Evolutionary conservation across 2,797 vertebrate genomes (phyloP).

Genomic region (Propithecus perrieri): DNA sequence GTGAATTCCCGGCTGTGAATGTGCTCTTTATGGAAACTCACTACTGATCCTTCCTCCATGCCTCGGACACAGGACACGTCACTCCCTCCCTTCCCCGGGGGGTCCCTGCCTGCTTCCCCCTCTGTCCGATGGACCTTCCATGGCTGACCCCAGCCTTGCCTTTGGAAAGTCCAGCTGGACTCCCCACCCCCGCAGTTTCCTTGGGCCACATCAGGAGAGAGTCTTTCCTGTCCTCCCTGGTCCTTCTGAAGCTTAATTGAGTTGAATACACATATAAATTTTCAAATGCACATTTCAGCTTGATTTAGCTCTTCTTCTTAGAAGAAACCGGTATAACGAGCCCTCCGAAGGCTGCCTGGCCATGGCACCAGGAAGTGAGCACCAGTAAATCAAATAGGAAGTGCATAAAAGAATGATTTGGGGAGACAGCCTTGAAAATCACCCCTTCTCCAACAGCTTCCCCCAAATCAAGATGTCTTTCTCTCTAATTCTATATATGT

Average conservation of each 20-base stretch:
- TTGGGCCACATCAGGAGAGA: background rate
- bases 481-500: background rate
- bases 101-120: background rate
- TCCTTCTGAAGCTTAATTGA: background rate
- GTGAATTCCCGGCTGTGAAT: no score
- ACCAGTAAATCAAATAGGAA: background rate
- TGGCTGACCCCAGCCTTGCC: background rate
- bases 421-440: background rate
- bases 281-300: background rate
- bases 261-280: background rate
- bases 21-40: background rate
- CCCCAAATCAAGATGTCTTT: background rate
- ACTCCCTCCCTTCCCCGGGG: background rate
- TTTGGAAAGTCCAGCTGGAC: background rate
- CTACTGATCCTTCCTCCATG: background rate
- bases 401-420: background rate
- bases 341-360: background rate
- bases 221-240: background rate
- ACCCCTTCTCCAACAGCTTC: background rate
- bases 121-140: fast-evolving
- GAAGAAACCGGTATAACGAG: background rate
- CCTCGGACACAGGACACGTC: background rate
- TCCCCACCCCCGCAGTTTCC: fast-evolving
- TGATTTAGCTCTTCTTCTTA: background rate
- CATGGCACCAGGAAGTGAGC: background rate